Evolutionary conservation across 2,113 vertebrate species (phyloP).

Genomic region (Eudyptes chrysolophus): DNA sequence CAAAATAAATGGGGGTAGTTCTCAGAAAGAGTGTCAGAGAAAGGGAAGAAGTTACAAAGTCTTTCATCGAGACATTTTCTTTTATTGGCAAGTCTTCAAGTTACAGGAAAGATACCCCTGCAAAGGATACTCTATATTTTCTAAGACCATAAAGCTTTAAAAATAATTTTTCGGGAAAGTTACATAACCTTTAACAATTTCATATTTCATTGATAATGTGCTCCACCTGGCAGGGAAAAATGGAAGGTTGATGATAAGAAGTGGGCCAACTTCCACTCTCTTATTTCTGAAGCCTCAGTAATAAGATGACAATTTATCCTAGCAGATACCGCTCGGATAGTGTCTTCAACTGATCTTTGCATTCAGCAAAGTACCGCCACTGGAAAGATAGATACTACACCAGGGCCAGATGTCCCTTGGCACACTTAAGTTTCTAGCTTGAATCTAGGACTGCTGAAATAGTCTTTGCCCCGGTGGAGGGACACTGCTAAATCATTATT

Average conservation of each 20-base stretch:
- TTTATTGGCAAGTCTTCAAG: background rate
- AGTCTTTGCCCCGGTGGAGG: background rate
- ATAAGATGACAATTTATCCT: background rate
- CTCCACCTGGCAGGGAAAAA: background rate
- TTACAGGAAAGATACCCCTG: background rate
- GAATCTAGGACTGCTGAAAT: background rate
- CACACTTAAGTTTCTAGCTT: background rate
- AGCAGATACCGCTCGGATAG: background rate
- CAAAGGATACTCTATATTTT: background rate
- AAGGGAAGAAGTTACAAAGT: background rate
- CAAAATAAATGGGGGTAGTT: background rate
- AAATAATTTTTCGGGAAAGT: background rate
- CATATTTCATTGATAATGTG: background rate
- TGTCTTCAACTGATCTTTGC: background rate
- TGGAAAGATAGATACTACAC: background rate
- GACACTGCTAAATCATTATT: background rate
- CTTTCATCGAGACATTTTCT: background rate
- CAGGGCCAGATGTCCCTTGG: background rate
- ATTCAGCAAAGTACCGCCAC: accelerated
- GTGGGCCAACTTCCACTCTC: background rate
- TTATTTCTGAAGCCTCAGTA: background rate
- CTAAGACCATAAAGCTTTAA: background rate
- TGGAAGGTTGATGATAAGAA: background rate
- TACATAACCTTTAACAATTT: background rate
- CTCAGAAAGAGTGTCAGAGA: background rate